Evolutionary conservation across 2,888 invertebrate species (phyloP), one percentile per base, ranked within the genome.

Genomic region (Empis livida): DNA sequence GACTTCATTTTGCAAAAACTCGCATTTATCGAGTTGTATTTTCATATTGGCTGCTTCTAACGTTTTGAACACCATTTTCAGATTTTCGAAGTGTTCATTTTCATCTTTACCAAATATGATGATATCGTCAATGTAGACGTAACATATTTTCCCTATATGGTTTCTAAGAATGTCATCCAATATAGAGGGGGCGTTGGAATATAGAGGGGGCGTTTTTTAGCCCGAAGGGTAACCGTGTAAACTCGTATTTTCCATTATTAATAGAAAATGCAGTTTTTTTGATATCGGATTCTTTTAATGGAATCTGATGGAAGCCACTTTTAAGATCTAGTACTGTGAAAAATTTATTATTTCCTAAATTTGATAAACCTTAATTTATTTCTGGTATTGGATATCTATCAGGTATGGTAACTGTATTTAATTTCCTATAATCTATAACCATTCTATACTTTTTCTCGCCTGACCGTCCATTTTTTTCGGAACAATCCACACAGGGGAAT

Each of bases 81-180:
- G 30, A 20, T 51, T 47, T n/a, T 32, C 31, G 2, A 46, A 31
- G 20, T 53, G 53, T 15, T 45, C 37, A 15, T 44, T 45, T 16
- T 51, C 49, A 41, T 49, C 38, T 48, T 51, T 50, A 5, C 50
- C 48, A 30, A 51, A 53, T 8, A 54, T 48, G 37, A 54, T 45
- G 16, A 53, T 51, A 35, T 54, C 50, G 11, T 54, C 51, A 11
- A 54, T 54, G 27, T 50, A 55, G 6, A 45, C 43, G 37, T 45
- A 47, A 44, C 48, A 48, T n/a, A n/a, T 37, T 37, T 32, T 32
- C 32, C n/a, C 32, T 13, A 32, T 32, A 13, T 32, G 32, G 32
- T 32, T 13, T 10, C 32, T 11, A 17, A 40, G 13, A 40, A 10
- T 20, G n/a, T 20, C 10, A 17, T 6, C 44, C 37, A 11, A 37